Evolutionary conservation across 2,113 vertebrate genomes (phyloP).

Genomic region (Brienomyrus brachyistius): DNA sequence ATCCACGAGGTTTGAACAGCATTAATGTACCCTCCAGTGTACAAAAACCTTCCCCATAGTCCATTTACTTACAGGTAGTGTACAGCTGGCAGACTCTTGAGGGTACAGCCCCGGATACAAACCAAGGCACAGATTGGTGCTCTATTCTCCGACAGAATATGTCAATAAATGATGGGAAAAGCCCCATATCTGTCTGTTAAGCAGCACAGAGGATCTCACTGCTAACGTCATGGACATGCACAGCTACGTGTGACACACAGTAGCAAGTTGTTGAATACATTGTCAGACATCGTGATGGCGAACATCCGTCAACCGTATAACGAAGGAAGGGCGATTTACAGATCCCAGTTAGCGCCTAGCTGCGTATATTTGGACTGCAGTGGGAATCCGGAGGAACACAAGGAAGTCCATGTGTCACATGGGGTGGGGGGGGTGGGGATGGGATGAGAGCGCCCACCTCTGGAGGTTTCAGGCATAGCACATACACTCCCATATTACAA

Average conservation of each 20-base stretch:
- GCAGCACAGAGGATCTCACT: neutral
- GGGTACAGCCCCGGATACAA: neutral
- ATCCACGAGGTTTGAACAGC: neutral
- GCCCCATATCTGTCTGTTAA: neutral
- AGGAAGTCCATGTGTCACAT: neutral
- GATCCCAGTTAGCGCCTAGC: too few relatives aligned
- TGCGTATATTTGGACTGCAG: neutral
- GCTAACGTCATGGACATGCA: neutral
- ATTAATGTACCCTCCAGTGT: neutral
- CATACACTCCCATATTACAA: neutral
- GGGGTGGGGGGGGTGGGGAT: too few relatives aligned
- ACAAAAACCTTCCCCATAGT: neutral
- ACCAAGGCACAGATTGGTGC: neutral
- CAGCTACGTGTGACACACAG: neutral
- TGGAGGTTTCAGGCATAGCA: neutral
- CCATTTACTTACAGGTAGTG: neutral
- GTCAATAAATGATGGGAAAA: neutral
- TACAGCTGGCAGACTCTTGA: neutral
- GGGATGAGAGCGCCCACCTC: neutral
- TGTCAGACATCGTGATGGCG: neutral
- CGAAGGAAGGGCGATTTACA: neutral
- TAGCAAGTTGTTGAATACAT: neutral
- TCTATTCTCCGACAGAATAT: neutral
- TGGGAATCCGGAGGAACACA: neutral
- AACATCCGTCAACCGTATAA: neutral